Percentiles rank a stretch among this genome's conserved stretches.
phyloP scores from a whole-genome alignment of 2,888 invertebrate genomes.

The Hirtodrosophila alboralis region DNA sequence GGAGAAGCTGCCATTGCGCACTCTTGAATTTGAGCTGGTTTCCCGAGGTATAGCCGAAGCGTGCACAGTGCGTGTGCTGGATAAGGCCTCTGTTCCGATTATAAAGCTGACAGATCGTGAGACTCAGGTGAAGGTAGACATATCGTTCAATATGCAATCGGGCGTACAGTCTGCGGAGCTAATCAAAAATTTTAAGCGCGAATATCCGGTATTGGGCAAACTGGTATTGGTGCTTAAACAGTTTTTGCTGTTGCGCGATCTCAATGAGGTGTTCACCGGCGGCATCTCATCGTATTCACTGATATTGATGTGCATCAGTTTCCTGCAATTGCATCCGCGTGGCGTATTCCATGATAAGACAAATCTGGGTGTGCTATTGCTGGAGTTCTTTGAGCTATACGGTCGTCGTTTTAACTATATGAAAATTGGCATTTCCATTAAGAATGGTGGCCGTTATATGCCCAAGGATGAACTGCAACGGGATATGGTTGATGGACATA shows the following conservation, averaged over 20 bases:
- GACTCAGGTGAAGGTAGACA: slow-evolving; percentile 95
- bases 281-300: slow-evolving; percentile 99
- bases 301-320: slow-evolving; percentile 99
- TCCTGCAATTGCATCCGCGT: slow-evolving; percentile 95
- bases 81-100: slow-evolving; percentile 99
- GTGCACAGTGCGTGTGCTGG: slow-evolving; percentile 96
- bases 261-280: slow-evolving; percentile 99
- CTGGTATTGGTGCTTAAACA: slow-evolving; percentile 99
- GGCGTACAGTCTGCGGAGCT: slow-evolving; percentile 98
- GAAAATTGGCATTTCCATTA: slow-evolving; percentile 93
- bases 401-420: slow-evolving; percentile 98
- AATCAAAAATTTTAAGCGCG: slow-evolving; percentile 94
- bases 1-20: slow-evolving; percentile 95
- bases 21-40: slow-evolving; percentile 94
- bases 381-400: slow-evolving; percentile 99
- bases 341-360: slow-evolving; percentile 88
- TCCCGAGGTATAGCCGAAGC: slow-evolving; percentile 95
- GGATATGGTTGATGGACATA: slow-evolving; percentile 97
- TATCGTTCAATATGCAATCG: slow-evolving; percentile 99
- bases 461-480: slow-evolving; percentile 96
- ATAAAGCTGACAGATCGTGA: slow-evolving; percentile 97
- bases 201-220: slow-evolving; percentile 95
- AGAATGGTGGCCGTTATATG: slow-evolving; percentile 96
- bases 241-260: slow-evolving; percentile 97
- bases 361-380: slow-evolving; percentile 96